Base-by-base conservation (phyloP, 2,888 invertebrate genomes). In the Tenthredo livida region DNA sequence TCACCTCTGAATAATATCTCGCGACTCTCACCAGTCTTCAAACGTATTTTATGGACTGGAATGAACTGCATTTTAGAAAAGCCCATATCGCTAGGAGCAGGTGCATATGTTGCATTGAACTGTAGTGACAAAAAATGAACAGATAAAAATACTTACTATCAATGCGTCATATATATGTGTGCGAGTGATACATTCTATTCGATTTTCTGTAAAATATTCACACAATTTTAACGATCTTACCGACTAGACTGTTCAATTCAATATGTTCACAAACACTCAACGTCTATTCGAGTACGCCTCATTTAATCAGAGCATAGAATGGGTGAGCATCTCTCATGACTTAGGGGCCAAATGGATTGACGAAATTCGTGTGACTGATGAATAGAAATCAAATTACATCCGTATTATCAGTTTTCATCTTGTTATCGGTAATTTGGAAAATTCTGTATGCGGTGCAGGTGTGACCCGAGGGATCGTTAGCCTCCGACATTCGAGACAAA, bases 221-320 rank as follows among this genome's bases (percentile, higher is more conserved):
- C 25, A 7, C 61, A 61, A 67, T 67, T 33, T 33, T 15, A 67
- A 33, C 67, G 10, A 67, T 67, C 33, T 25, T 12, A 21, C 21
- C 10, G 61, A 61, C 5, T 25, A 61, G 25, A 61, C 61, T 67
- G 29, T 67, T 67, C 67, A 17, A 33, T 67, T 33, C 67, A 33
- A 67, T 67, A 33, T 33, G 15, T 67, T 25, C 25, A 17, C 67
- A 67, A 67, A 67, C 67, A 67, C 67, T 67, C 33, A 15, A 65
- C 65, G 33, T 67, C 67, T 33, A 12, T 67, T 33, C 67, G 12
- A 67, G 17, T 33, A 33, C 67, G 67, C 33, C 29, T 67, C 6
- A 33, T 61, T 61, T 25, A 61, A 61, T 61, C 61, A 67, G 25
- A 33, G 29, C 25, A 67, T 15, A 33, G 67, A 67, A 33, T 65